A percentile compares a stretch with the other conserved stretches of the same genome.
phyloP scores from a whole-genome alignment of 2,113 vertebrate genomes.

The Leiothrix lutea region DNA sequence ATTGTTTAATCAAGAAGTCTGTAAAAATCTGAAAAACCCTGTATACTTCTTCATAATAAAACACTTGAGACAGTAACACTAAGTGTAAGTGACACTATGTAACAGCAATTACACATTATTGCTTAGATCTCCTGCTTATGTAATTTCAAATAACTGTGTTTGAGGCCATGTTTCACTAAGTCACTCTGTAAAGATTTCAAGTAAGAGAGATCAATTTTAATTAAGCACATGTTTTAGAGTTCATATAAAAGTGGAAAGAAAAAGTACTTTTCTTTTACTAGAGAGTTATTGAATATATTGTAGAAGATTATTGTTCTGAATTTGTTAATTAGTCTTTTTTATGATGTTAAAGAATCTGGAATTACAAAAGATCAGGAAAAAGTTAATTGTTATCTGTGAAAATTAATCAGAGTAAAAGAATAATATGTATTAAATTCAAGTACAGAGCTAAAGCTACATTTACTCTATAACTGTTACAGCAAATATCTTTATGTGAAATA shows the following conservation, averaged over 20 bases:
- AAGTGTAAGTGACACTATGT: neutral
- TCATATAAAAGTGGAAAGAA: conserved; percentile 52
- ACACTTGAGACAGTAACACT: neutral
- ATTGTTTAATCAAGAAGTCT: neutral
- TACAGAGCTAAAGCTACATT: neutral
- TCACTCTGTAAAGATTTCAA: conserved; percentile 63
- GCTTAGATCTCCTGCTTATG: conserved; percentile 3
- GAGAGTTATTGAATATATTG: conserved; percentile 56
- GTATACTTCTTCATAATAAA: neutral
- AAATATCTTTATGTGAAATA: neutral
- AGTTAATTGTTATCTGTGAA: conserved; percentile 48
- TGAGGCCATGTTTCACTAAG: conserved; percentile 45
- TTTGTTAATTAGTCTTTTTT: conserved; percentile 60
- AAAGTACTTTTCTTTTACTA: conserved; percentile 11
- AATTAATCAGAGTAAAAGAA: conserved; percentile 19
- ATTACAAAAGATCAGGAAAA: conserved; percentile 52
- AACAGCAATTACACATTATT: conserved; percentile 14
- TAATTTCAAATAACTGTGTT: conserved; percentile 36
- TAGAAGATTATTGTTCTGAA: conserved; percentile 45
- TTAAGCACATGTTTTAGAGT: conserved; percentile 65
- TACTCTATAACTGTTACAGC: neutral
- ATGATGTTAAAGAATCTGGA: conserved; percentile 55
- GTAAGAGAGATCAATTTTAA: conserved; percentile 70
- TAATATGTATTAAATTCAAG: neutral
- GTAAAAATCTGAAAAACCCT: neutral